phyloP scores from a whole-genome alignment of 2,113 vertebrate genomes.

The Ancistrus triradiatus region DNA sequence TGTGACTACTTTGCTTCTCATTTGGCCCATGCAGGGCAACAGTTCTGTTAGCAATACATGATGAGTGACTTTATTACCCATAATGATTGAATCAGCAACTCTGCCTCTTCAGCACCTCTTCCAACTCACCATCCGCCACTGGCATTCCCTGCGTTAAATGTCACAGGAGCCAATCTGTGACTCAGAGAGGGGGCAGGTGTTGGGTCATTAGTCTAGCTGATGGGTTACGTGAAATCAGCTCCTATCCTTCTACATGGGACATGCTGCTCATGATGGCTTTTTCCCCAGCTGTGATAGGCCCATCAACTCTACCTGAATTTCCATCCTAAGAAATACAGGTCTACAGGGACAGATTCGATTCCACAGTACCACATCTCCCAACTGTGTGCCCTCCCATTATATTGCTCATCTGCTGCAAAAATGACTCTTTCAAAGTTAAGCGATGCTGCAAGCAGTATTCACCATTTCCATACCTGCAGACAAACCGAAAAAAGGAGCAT shows the following conservation, averaged over 20 bases:
- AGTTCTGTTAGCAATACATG: slow-evolving; percentile 31
- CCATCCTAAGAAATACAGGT: slow-evolving; percentile 16
- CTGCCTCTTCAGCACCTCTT: slow-evolving; percentile 49
- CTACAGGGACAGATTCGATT: slow-evolving; percentile 26
- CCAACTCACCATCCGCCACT: slow-evolving; percentile 51
- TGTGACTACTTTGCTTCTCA: slow-evolving; percentile 33
- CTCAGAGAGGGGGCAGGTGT: slow-evolving; percentile 49
- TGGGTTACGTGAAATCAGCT: slow-evolving; percentile 29
- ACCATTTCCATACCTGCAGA: neutral
- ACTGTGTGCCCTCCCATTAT: slow-evolving; percentile 10
- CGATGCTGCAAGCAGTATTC: slow-evolving; percentile 9
- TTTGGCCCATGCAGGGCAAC: slow-evolving; percentile 31
- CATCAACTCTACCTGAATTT: slow-evolving; percentile 27
- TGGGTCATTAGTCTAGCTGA: slow-evolving; percentile 41
- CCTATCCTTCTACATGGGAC: slow-evolving; percentile 3
- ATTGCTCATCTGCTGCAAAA: slow-evolving; percentile 18
- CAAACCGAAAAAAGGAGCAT: slow-evolving; percentile 9
- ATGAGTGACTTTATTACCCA: slow-evolving; percentile 43
- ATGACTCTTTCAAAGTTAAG: slow-evolving; percentile 26
- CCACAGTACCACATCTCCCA: neutral
- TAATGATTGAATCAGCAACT: slow-evolving; percentile 51
- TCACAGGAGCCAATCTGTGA: slow-evolving; percentile 57
- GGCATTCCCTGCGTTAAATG: slow-evolving; percentile 62
- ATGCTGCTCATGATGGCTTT: slow-evolving; percentile 16
- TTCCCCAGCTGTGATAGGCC: slow-evolving; percentile 23